A percentile compares a stretch with the other conserved stretches of the same genome.
phyloP scores from a whole-genome alignment of 2,113 vertebrate genomes.

The Periophthalmodon schlosseri region DNA sequence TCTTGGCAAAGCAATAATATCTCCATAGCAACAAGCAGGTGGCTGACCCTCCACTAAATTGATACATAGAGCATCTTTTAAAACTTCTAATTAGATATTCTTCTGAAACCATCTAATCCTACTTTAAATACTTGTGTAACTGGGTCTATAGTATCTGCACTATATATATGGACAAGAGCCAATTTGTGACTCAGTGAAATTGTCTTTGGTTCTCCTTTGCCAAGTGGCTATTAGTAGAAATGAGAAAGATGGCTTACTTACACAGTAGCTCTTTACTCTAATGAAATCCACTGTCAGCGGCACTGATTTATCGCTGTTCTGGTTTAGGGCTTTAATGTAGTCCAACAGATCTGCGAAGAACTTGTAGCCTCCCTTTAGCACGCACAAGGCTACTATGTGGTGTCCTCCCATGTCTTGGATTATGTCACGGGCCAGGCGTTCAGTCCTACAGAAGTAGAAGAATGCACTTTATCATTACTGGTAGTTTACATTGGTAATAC shows the following conservation, averaged over 20 bases:
- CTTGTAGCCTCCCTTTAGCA: slow-evolving; percentile 88
- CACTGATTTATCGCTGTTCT: slow-evolving; percentile 83
- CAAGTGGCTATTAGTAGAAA: slow-evolving; percentile 25
- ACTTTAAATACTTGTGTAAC: slow-evolving; percentile 1
- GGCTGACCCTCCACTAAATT: not conserved
- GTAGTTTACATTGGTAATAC: not conserved
- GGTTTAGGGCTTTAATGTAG: slow-evolving; percentile 85
- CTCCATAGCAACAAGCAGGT: not conserved
- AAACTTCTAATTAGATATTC: not conserved
- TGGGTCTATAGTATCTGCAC: not conserved
- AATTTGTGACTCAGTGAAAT: slow-evolving; percentile 5
- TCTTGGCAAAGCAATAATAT: no score
- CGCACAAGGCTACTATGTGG: slow-evolving; percentile 84
- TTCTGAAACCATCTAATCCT: not conserved
- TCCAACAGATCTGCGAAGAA: slow-evolving; percentile 89
- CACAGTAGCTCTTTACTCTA: slow-evolving; percentile 83
- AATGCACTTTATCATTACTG: not conserved
- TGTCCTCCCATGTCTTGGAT: slow-evolving; percentile 83
- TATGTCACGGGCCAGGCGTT: slow-evolving; percentile 84
- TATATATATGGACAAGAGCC: not conserved
- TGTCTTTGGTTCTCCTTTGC: not conserved
- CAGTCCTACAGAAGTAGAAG: slow-evolving; percentile 69
- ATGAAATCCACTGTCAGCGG: slow-evolving; percentile 87
- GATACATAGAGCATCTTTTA: not conserved
- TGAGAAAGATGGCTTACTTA: slow-evolving; percentile 76